Evolutionary conservation across 2,888 invertebrate species (phyloP).

Genomic region (Pollenia amentaria): DNA sequence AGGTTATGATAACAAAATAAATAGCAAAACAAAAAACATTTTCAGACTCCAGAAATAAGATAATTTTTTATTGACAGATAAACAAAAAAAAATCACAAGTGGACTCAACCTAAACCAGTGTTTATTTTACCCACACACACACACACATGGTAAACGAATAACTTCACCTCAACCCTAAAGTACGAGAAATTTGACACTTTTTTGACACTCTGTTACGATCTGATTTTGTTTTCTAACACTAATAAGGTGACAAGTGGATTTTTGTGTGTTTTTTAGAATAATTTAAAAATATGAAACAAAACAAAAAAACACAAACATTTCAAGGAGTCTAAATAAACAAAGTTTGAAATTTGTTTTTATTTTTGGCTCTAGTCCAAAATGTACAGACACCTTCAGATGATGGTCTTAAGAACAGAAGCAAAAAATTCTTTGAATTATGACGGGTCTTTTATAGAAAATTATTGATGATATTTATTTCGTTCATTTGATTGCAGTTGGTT

Average conservation of each 20-base stretch:
- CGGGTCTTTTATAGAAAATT: slow-evolving; percentile 42
- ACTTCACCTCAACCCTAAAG: slow-evolving; percentile 3
- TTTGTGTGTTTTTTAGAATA: slow-evolving; percentile 31
- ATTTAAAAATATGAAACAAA: neutral
- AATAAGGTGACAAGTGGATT: slow-evolving; percentile 71
- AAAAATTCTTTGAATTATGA: slow-evolving; percentile 65
- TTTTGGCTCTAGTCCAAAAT: slow-evolving; percentile 39
- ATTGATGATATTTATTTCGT: slow-evolving; percentile 29
- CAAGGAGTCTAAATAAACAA: slow-evolving; percentile 51
- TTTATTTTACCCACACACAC: slow-evolving; percentile 59
- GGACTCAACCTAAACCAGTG: slow-evolving; percentile 2
- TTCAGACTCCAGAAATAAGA: neutral
- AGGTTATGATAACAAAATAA: slow-evolving; percentile 60
- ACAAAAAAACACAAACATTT: slow-evolving; percentile 33
- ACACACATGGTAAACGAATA: neutral
- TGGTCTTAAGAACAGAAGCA: slow-evolving; percentile 13
- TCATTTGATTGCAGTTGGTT: neutral
- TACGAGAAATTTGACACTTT: slow-evolving; percentile 54
- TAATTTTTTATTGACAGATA: slow-evolving; percentile 31
- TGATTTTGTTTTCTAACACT: slow-evolving; percentile 36
- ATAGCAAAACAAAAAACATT: slow-evolving; percentile 15
- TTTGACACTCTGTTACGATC: slow-evolving; percentile 32
- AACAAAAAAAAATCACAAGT: slow-evolving; percentile 39
- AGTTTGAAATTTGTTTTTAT: neutral
- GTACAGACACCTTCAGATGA: neutral